These are phyloP conservation scores for Trichonephila inaurata DNA, from an alignment of 1,140 invertebrate species.

Conservation along the genomic window DNA sequence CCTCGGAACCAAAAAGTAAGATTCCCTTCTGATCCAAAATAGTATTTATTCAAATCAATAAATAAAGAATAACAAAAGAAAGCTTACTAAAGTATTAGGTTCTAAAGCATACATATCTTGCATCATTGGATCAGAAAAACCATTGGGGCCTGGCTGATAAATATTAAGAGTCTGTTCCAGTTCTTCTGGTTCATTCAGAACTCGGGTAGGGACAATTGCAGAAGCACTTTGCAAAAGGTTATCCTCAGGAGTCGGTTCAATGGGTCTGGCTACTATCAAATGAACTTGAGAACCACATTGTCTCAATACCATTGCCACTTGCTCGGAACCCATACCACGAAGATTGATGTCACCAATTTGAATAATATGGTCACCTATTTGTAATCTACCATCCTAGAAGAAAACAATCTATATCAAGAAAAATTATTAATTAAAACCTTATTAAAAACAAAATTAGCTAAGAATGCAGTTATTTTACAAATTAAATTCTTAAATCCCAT, in stretches of 20 bases:
- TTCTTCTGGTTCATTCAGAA: slow-evolving; percentile 91
- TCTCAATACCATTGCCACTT: slow-evolving; percentile 94
- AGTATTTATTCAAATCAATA: too few relatives aligned
- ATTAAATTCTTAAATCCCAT: too few relatives aligned
- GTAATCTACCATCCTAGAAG: slow-evolving; percentile 89
- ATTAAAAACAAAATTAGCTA: neutral
- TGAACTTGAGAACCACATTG: slow-evolving; percentile 92
- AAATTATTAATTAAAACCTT: neutral
- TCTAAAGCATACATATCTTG: slow-evolving; percentile 61
- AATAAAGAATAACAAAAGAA: neutral
- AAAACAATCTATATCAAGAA: neutral
- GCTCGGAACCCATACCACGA: slow-evolving; percentile 94
- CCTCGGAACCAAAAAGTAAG: too few relatives aligned
- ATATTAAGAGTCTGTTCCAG: slow-evolving; percentile 88
- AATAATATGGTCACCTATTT: slow-evolving; percentile 95
- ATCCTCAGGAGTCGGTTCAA: slow-evolving; percentile 87
- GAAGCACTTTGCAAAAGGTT: slow-evolving; percentile 87
- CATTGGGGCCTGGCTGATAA: slow-evolving; percentile 80
- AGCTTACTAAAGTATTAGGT: slow-evolving; percentile 37
- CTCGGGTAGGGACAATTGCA: slow-evolving; percentile 90
- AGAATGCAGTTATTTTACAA: too few relatives aligned
- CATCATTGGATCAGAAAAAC: slow-evolving; percentile 66
- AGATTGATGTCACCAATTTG: slow-evolving; percentile 96
- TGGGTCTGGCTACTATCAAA: slow-evolving; percentile 92
- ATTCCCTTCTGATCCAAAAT: too few relatives aligned